Base-by-base conservation (phyloP, 2,888 invertebrate species). In the Pachliopta kotzebuea region DNA sequence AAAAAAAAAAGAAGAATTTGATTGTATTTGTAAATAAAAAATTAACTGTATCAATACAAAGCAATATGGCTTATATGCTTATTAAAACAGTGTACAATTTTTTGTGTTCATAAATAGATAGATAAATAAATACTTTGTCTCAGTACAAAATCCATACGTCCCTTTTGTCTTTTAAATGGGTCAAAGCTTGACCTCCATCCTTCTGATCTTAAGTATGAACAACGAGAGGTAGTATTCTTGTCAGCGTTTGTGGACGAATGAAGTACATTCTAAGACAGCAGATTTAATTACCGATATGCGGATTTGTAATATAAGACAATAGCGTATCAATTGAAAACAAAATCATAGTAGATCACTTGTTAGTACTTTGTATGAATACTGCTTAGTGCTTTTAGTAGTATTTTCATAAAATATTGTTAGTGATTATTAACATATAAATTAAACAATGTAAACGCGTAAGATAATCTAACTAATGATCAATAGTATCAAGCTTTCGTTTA, bases 181-280 rank as follows among this genome's bases (percentile, higher is more conserved):
- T 61, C 61, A 45, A 45, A 24, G n/a, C 61, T 61, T 45, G 61
- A 61, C 54, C 61, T 45, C 45, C 45, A 55, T 55, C 45, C 45
- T n/a, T n/a, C 55, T 42, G 55, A 54, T 45, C 55, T 20, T 26
- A 53, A 61, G 45, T 45, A 55, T 55, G 45, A 42, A 55, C 20
- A 55, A 61, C 45, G 53, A 37, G 53, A 42, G 24, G 53, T 37
- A 60, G 55, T 49, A 60, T 60, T 60, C 61, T 61, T 61, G 45
- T 61, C 61, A 21, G 61, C 29, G 37, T 53, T 52, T 52, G 37
- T 52, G 21, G 50, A 14, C 21, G 37, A 37, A 31, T 31, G 21
- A 50, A 59, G 31, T 37, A 52, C 52, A 14, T 37, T 31, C 52
- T 52, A 52, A 52, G 54, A 60, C 53, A 21, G 14, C n/a, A 52